Conservation (phyloP, 1,140 invertebrate species). For the Protaetia brevitarsis region DNA sequence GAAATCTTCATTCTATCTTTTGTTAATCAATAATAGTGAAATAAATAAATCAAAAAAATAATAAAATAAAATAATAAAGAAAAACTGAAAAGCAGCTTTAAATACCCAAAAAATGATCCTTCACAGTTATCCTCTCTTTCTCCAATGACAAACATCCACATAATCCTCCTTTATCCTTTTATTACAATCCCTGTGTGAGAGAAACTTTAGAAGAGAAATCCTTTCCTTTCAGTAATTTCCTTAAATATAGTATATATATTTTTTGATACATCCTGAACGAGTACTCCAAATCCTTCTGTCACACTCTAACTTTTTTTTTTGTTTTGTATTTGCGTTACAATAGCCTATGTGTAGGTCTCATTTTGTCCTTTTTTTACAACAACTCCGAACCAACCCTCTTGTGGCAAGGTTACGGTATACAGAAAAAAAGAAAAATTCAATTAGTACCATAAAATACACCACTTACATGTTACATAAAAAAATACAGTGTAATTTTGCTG, state of each 20-base stretch:
- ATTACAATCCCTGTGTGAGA: background rate
- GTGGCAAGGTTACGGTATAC: conserved; percentile 2
- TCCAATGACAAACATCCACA: background rate
- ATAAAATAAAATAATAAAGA: background rate
- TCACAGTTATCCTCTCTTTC: too few species aligned
- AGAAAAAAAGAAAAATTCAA: background rate
- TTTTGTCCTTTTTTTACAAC: too few species aligned
- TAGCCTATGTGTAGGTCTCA: too few species aligned
- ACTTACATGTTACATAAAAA: background rate
- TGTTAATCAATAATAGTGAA: too few species aligned
- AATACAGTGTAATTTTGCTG: too few species aligned
- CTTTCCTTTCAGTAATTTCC: background rate
- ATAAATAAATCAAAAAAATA: background rate
- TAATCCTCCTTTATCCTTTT: background rate
- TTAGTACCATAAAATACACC: conserved; percentile 13
- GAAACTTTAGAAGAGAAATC: background rate
- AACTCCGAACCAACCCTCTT: background rate
- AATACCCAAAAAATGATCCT: background rate
- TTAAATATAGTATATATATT: too few species aligned
- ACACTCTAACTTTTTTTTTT: too few species aligned
- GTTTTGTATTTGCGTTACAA: too few species aligned
- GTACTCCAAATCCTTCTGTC: too few species aligned
- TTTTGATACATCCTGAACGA: too few species aligned
- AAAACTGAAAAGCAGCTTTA: background rate
- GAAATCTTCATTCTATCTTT: too few species aligned